These are phyloP conservation scores for Lampris incognitus DNA, from an alignment of 2,113 vertebrate genomes.

Conservation along the genomic window DNA sequence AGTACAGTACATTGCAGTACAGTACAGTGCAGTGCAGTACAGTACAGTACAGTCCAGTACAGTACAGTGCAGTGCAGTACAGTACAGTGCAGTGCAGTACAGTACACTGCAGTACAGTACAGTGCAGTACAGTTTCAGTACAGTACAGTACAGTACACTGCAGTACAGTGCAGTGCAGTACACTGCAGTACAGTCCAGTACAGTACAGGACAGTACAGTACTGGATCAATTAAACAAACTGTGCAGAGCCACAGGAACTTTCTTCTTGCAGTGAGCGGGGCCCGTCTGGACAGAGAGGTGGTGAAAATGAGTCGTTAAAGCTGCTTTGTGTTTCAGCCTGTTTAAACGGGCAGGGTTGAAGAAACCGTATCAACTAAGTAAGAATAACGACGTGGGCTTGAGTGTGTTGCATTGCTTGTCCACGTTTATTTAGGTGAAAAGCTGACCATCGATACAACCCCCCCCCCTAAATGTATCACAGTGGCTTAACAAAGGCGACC, in stretches of 20 bases:
- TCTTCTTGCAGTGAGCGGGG: constrained; percentile 16
- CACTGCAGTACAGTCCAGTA: too few species aligned
- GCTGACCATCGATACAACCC: constrained; percentile 39
- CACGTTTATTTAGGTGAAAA: constrained; percentile 19
- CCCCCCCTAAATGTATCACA: constrained; percentile 48
- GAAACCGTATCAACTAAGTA: neutral
- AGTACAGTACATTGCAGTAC: too few species aligned
- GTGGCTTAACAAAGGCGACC: constrained; percentile 59
- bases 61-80: too few species aligned
- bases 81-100: too few species aligned
- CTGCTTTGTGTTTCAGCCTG: neutral
- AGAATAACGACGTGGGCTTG: neutral
- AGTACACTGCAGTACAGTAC: too few species aligned
- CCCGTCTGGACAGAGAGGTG: neutral
- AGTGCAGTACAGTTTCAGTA: too few species aligned
- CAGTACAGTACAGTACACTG: too few species aligned
- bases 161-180: too few species aligned
- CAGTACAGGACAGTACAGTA: constrained; percentile 11
- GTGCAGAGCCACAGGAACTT: constrained; percentile 25
- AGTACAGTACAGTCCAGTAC: too few species aligned
- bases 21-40: too few species aligned
- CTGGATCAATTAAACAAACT: constrained; percentile 52
- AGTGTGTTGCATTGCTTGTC: constrained; percentile 22
- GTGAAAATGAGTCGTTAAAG: constrained; percentile 4
- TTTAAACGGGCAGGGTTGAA: constrained; percentile 15